Evolutionary conservation across 2,888 invertebrate species (phyloP).

Genomic region (Eucriotettix oculatus): DNA sequence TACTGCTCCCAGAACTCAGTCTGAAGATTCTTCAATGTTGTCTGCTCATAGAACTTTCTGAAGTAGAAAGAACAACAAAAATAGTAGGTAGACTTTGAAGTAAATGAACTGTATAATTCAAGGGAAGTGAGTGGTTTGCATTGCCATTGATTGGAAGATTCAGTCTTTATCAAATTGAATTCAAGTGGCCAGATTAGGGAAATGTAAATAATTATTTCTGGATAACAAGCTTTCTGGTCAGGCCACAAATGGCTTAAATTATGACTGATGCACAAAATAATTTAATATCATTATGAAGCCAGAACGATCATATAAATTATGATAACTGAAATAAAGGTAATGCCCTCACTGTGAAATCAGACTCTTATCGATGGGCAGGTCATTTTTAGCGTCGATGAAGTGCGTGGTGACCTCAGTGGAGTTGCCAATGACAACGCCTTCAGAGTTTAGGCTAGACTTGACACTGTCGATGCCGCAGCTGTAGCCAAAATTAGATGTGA

Average conservation of each 20-base stretch:
- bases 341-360: conserved; percentile 32
- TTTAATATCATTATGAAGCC: too few species aligned
- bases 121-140: too few species aligned
- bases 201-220: too few species aligned
- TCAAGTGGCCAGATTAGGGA: too few species aligned
- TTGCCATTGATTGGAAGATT: too few species aligned
- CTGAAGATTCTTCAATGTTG: not conserved
- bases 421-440: conserved; percentile 25
- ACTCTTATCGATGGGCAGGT: conserved; percentile 30
- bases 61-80: not conserved
- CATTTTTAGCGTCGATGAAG: conserved; percentile 34
- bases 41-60: not conserved
- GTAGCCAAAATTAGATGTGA: conserved; percentile 29
- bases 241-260: too few species aligned
- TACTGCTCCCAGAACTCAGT: not conserved
- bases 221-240: too few species aligned
- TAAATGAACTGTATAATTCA: too few species aligned
- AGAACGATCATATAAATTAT: too few species aligned
- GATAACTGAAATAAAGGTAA: not conserved
- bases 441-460: conserved; percentile 21
- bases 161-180: too few species aligned
- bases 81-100: too few species aligned
- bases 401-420: conserved; percentile 36
- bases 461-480: conserved; percentile 41
- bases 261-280: too few species aligned